These are phyloP conservation scores for Mastigias papua DNA, from an alignment of 30 jellyfish, hydroid and myxozoan species.

Conservation along the genomic window DNA sequence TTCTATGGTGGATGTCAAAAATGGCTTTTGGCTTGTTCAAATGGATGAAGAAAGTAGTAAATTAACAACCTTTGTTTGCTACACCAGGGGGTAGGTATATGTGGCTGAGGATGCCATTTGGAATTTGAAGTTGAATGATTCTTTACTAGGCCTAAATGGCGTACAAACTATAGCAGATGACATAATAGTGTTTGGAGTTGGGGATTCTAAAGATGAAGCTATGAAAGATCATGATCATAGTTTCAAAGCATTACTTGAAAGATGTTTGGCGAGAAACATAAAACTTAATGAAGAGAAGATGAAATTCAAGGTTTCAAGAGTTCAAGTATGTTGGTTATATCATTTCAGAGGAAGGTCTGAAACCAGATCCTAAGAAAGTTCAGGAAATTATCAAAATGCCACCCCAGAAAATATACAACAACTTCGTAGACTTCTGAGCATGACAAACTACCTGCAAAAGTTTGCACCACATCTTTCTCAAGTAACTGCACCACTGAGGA, in stretches of 20 bases:
- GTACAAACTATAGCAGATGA: constrained; percentile 40
- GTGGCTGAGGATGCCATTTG: constrained; percentile 34
- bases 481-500: constrained; percentile 35
- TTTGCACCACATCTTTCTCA: constrained; percentile 31
- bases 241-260: not conserved
- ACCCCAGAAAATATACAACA: not conserved
- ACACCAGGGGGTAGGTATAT: constrained; percentile 49
- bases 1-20: constrained; percentile 35
- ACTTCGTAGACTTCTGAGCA: constrained; percentile 30
- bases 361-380: constrained; percentile 67
- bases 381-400: constrained; percentile 24
- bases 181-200: constrained; percentile 31
- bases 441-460: constrained; percentile 36
- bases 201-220: constrained; percentile 58
- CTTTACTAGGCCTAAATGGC: constrained; percentile 15
- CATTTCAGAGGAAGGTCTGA: constrained; percentile 50
- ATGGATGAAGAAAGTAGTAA: constrained; percentile 19
- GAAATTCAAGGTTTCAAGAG: constrained; percentile 36
- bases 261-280: not conserved
- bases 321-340: constrained; percentile 49
- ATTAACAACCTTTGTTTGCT: constrained; percentile 17
- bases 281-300: constrained; percentile 41
- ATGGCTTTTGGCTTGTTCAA: constrained; percentile 20
- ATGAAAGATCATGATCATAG: constrained; percentile 34
- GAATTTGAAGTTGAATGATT: constrained; percentile 2